phyloP scores from a whole-genome alignment of 2,113 vertebrate genomes.

The Platycercus adscitus region DNA sequence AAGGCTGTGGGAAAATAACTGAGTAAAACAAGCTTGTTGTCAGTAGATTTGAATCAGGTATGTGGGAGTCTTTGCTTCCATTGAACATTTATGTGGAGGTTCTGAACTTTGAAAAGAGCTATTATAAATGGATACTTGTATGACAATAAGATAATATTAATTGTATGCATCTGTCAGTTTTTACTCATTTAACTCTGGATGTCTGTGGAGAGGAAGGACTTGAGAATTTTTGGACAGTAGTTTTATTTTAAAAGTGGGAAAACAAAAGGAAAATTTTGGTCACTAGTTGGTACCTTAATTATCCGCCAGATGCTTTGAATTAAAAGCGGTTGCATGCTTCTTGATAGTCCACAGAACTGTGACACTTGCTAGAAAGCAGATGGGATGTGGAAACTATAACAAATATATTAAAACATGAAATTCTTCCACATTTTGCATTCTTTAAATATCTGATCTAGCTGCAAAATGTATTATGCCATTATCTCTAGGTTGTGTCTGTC shows the following conservation, averaged over 20 bases:
- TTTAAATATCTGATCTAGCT: neutral
- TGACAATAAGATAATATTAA: neutral
- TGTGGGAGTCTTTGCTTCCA: neutral
- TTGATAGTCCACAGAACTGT: neutral
- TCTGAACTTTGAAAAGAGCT: neutral
- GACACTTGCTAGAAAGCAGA: neutral
- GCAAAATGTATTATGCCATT: neutral
- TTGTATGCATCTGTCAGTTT: neutral
- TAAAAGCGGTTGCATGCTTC: neutral
- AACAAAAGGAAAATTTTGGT: neutral
- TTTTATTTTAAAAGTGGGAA: neutral
- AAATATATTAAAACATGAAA: neutral
- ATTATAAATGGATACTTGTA: neutral
- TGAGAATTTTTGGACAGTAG: neutral
- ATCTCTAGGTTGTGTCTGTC: neutral
- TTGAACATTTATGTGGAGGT: neutral
- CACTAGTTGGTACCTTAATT: neutral
- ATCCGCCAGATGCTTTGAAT: neutral
- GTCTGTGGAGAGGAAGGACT: neutral
- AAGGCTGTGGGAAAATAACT: neutral
- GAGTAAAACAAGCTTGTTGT: neutral
- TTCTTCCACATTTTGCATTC: neutral
- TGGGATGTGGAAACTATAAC: neutral
- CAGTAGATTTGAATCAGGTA: neutral
- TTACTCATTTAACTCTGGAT: neutral